Conservation (phyloP, 1,140 invertebrate genomes). For the Cyclina sinensis region DNA sequence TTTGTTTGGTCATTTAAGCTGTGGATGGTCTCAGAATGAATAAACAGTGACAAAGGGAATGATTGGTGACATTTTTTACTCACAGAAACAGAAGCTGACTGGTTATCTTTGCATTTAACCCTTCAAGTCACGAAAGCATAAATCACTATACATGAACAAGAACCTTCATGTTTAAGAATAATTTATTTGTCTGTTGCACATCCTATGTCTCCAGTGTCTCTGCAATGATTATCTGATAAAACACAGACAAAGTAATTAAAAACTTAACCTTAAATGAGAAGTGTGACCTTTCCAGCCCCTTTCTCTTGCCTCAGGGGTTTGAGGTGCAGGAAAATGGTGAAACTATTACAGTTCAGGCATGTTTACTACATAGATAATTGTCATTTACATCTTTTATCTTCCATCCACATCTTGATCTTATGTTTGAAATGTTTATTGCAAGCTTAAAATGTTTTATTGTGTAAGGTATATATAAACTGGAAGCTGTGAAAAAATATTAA, state of each 20-base stretch:
- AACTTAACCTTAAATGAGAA: neutral
- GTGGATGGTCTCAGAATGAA: too few relatives aligned
- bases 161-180: neutral
- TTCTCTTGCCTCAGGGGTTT: neutral
- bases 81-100: too few relatives aligned
- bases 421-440: neutral
- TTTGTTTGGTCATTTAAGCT: too few relatives aligned
- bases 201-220: neutral
- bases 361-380: slow-evolving; percentile 21
- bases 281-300: slow-evolving; percentile 1
- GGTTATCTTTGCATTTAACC: too few relatives aligned
- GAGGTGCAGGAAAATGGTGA: neutral
- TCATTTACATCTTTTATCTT: slow-evolving; percentile 16
- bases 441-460: neutral
- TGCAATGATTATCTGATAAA: slow-evolving; percentile 1
- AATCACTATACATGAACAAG: too few relatives aligned
- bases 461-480: too few relatives aligned
- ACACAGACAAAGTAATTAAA: neutral
- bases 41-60: too few relatives aligned
- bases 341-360: neutral
- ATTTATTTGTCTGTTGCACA: slow-evolving; percentile 1
- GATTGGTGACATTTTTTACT: too few relatives aligned
- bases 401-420: neutral
- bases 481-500: too few relatives aligned
- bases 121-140: too few relatives aligned